Evolutionary conservation across 2,888 invertebrate species (phyloP).

Genomic region (Ophioninae sp.): DNA sequence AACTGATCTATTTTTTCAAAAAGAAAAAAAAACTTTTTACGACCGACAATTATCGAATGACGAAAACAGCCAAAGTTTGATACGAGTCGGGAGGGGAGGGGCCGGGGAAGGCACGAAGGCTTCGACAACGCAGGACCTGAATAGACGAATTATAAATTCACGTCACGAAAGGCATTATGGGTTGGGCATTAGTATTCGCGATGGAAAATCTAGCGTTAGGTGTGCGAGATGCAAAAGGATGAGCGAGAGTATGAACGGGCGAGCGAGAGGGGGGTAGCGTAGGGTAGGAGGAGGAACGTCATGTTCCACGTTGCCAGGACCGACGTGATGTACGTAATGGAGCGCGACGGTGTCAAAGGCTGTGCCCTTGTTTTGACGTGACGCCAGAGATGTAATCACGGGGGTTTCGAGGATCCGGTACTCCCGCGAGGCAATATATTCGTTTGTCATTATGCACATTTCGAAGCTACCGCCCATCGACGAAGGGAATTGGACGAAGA

Average conservation of each 20-base stretch:
- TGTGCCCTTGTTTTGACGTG: constrained; percentile 70
- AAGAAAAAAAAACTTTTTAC: background rate
- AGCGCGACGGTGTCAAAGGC: constrained; percentile 69
- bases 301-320: constrained; percentile 51
- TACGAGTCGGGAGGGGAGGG: constrained; percentile 12
- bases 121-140: constrained; percentile 24
- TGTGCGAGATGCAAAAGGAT: constrained; percentile 30
- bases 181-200: constrained; percentile 74
- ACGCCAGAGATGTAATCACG: constrained; percentile 64
- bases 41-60: constrained; percentile 25
- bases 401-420: constrained; percentile 40
- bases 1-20: background rate
- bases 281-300: constrained; percentile 51
- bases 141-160: constrained; percentile 70
- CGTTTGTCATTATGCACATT: constrained; percentile 57
- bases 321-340: constrained; percentile 69
- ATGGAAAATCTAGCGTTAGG: constrained; percentile 24
- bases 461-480: constrained; percentile 1
- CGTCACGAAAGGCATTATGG: constrained; percentile 69
- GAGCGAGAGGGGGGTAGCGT: too few relatives aligned
- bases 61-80: background rate
- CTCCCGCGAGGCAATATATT: constrained; percentile 35
- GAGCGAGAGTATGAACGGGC: too few relatives aligned
- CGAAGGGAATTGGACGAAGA: background rate
- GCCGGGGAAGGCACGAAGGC: too few relatives aligned